Percentiles rank a stretch among this genome's conserved stretches.
These are phyloP conservation scores for Hermatobates lingyangjiaoensis DNA, from an alignment of 1,140 invertebrate genomes.

Conservation along the genomic window DNA sequence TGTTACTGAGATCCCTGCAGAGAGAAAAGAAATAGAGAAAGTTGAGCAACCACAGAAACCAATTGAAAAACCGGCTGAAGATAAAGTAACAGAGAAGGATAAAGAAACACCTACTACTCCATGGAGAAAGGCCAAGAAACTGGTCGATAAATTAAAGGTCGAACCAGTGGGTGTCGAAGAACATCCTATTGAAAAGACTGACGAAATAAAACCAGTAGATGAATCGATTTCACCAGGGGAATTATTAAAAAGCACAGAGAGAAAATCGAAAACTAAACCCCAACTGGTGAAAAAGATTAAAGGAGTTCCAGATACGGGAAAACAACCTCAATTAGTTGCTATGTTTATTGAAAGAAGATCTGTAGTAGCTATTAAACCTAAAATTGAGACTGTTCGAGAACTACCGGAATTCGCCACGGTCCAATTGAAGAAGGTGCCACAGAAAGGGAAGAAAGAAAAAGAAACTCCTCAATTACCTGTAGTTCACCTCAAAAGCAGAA, in stretches of 20 bases:
- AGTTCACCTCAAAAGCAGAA: conserved; percentile 29
- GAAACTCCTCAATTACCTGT: conserved; percentile 16
- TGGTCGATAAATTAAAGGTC: too few species aligned
- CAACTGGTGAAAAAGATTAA: conserved; percentile 15
- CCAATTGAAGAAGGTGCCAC: conserved; percentile 38
- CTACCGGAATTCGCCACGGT: conserved; percentile 36
- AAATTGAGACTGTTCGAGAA: conserved; percentile 22
- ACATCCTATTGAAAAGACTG: too few species aligned
- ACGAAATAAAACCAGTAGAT: not conserved
- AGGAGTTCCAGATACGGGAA: not conserved
- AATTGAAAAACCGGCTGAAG: conserved; percentile 16
- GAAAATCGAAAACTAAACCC: conserved; percentile 10
- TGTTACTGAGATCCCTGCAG: conserved; percentile 19
- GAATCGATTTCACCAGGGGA: not conserved
- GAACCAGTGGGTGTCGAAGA: too few species aligned
- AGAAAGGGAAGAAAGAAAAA: conserved; percentile 17
- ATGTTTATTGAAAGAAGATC: conserved; percentile 10
- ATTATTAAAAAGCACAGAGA: not conserved
- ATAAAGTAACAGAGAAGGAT: conserved; percentile 9
- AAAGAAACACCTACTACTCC: conserved; percentile 21
- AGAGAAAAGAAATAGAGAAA: conserved; percentile 16
- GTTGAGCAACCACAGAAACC: conserved; percentile 18
- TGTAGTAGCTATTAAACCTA: conserved; percentile 11
- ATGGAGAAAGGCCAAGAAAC: conserved; percentile 6
- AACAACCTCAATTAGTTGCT: conserved; percentile 5